Evolutionary conservation across 2,113 vertebrate species (phyloP).

Genomic region (Nerophis lumbriciformis): DNA sequence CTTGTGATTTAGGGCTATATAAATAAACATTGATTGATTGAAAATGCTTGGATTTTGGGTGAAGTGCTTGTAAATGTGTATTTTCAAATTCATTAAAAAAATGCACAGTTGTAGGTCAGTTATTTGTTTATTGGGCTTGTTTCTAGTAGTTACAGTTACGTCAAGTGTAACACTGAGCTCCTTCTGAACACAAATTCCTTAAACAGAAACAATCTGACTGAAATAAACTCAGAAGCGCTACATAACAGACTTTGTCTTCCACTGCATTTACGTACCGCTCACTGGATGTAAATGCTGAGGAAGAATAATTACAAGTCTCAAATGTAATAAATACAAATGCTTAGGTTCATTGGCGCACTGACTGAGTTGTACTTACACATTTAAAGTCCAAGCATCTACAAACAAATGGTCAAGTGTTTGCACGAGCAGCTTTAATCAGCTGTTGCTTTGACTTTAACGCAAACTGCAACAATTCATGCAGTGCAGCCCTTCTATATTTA

Average conservation of each 20-base stretch:
- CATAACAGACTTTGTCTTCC: slow-evolving; percentile 40
- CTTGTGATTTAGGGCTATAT: too few relatives aligned
- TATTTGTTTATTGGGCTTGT: slow-evolving; percentile 70
- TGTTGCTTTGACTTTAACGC: slow-evolving; percentile 38
- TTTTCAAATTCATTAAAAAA: background rate
- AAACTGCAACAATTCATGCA: background rate
- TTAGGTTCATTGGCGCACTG: too few relatives aligned
- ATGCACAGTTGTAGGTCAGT: slow-evolving; percentile 53
- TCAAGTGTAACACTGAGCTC: slow-evolving; percentile 44
- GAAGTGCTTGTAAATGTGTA: too few relatives aligned
- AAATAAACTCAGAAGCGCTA: slow-evolving; percentile 29
- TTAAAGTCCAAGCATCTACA: slow-evolving; percentile 54
- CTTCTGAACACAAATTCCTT: slow-evolving; percentile 28
- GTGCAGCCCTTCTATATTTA: slow-evolving; percentile 3
- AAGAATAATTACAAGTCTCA: slow-evolving; percentile 34
- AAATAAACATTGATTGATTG: too few relatives aligned
- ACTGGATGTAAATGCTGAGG: slow-evolving; percentile 48
- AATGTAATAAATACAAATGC: too few relatives aligned
- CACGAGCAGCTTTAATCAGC: slow-evolving; percentile 21
- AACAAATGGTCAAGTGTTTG: slow-evolving; percentile 76
- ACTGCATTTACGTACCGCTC: slow-evolving; percentile 40
- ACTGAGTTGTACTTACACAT: slow-evolving; percentile 9
- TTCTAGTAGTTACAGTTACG: slow-evolving; percentile 52
- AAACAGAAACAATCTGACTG: slow-evolving; percentile 22
- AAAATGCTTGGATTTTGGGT: too few relatives aligned